Evolutionary conservation across 2,888 invertebrate species (phyloP), one percentile per base, ranked within the genome.

Genomic region (Diarsia rubi): DNA sequence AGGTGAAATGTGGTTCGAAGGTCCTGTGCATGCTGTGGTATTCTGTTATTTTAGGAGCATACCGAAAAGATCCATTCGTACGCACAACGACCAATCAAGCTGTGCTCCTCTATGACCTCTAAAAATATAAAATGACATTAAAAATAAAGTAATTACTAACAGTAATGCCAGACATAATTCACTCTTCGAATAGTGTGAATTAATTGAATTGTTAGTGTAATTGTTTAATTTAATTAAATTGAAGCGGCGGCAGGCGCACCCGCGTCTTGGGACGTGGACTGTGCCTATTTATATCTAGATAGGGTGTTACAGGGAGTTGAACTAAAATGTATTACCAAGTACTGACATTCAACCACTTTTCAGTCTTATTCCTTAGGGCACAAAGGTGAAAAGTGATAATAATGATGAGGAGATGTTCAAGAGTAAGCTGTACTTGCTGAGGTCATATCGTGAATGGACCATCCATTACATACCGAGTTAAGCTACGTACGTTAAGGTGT

Each of bases 141-240:
- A 73, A 65, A 62, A 74, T 1, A 24, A 80, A 66, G 24, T 8
- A 44, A 67, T 52, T 21, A 21, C 27, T 31, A 14, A 27, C 31
- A 42, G 59, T 27, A 37, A 37, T 69, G 64, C 66, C n/a, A 69
- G 14, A 27, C 37, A 37, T 37, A 37, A 37, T 37, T 37, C 37
- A 37, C 37, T 6, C 37, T 37, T 37, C 27, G 19, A 44, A 54
- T 27, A n/a, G 37, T 64, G 49, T 24, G 37, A 57, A 75, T 63
- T 74, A 79, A 81, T 83, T 82, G 79, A 83, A 66, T 74, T 81
- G 65, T 74, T 59, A 31, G 57, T 81, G n/a, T 74, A 83, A 79
- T 81, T 79, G 66, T 63, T 74, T 79, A 83, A 69, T 83, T 83
- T 24, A 74, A 69, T 83, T 83, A 37, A 83, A 66, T 79, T 73